Conservation (phyloP, 1,140 invertebrate species). For the Achatina immaculata region DNA sequence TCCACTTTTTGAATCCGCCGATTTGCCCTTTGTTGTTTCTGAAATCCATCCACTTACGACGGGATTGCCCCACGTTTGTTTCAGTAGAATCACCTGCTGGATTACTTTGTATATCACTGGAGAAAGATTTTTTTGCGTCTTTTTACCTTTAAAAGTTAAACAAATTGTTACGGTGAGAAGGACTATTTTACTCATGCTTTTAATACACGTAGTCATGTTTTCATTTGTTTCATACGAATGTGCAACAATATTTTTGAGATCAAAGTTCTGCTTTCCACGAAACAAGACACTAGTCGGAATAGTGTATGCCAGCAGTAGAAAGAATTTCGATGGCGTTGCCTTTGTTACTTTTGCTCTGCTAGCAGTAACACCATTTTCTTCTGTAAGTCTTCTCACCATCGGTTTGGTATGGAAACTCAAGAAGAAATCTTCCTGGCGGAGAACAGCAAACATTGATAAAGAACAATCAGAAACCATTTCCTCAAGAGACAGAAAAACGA, state of each 20-base stretch:
- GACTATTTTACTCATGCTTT: background rate
- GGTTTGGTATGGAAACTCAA: background rate
- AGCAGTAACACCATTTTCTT: background rate
- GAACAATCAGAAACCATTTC: background rate
- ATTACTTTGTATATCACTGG: slow-evolving; percentile 12
- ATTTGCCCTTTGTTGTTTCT: too few species aligned
- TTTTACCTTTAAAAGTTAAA: background rate
- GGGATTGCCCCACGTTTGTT: too few species aligned
- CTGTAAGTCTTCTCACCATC: background rate
- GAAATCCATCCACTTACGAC: too few species aligned
- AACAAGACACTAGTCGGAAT: background rate
- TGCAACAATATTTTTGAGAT: background rate
- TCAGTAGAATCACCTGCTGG: slow-evolving; percentile 7
- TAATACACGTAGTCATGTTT: background rate
- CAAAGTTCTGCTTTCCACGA: background rate
- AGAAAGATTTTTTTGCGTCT: slow-evolving; percentile 17
- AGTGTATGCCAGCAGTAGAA: background rate
- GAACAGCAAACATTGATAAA: background rate
- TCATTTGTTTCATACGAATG: background rate
- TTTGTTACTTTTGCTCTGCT: too few species aligned
- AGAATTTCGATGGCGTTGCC: background rate
- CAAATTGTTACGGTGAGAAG: background rate
- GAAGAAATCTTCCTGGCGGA: background rate
- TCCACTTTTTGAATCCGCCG: too few species aligned
- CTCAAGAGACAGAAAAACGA: background rate